These are phyloP conservation scores for Garrulus glandarius DNA, from an alignment of 2,797 vertebrate genomes.

Conservation along the genomic window DNA sequence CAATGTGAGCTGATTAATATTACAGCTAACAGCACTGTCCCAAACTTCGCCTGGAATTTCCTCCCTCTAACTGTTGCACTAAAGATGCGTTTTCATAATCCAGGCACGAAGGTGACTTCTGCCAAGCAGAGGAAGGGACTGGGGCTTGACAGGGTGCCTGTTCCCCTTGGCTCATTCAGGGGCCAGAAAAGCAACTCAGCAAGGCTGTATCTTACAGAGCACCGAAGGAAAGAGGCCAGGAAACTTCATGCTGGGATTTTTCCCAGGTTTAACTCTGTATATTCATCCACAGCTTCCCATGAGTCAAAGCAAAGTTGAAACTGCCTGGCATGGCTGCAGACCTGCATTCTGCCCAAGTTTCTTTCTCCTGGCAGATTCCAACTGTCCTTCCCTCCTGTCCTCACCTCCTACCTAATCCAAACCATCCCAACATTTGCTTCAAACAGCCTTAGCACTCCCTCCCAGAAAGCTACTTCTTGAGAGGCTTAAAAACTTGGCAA, in stretches of 20 bases:
- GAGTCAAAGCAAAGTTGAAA: neutral
- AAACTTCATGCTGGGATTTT: neutral
- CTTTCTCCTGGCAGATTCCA: neutral
- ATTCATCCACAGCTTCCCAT: neutral
- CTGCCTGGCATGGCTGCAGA: neutral
- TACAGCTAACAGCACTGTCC: neutral
- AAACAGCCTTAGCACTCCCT: neutral
- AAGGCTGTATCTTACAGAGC: neutral
- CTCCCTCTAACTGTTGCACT: neutral
- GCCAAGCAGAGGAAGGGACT: neutral
- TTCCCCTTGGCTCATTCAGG: neutral
- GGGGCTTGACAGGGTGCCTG: neutral
- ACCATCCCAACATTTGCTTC: neutral
- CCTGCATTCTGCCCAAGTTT: accelerated
- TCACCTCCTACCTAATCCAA: neutral
- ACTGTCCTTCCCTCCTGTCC: neutral
- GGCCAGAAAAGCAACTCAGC: neutral
- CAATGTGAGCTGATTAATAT: neutral
- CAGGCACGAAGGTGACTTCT: neutral
- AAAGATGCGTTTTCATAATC: neutral
- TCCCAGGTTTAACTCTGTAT: neutral
- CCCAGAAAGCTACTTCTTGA: neutral
- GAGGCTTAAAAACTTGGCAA: neutral
- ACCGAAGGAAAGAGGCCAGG: neutral
- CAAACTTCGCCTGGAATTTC: neutral